Conservation (phyloP, 1,140 invertebrate genomes). For the Achroia grisella region DNA sequence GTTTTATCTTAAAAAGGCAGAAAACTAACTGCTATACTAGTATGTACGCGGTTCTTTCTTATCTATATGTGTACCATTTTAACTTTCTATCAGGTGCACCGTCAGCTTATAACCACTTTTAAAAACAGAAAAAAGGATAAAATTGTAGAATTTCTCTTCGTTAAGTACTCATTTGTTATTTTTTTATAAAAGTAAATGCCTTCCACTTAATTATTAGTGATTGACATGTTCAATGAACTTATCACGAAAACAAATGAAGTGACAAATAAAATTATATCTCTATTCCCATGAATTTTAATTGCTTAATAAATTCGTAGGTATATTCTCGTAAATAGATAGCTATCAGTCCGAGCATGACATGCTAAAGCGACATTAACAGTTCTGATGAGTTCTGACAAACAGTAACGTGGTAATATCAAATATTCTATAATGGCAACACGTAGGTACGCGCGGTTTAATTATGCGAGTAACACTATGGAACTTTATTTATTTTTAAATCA, state of each 20-base stretch:
- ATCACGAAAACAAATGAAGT: slow-evolving; percentile 21
- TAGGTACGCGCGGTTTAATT: slow-evolving; percentile 41
- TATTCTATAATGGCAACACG: slow-evolving; percentile 42
- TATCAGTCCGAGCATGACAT: slow-evolving; percentile 51
- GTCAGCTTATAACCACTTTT: no score
- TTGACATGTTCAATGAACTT: no score
- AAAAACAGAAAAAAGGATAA: no score
- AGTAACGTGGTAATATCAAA: slow-evolving; percentile 48
- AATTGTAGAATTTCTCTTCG: no score
- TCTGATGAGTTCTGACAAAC: slow-evolving; percentile 60
- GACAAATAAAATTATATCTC: background rate
- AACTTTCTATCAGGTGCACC: no score
- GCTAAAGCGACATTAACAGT: slow-evolving; percentile 63
- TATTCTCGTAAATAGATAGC: slow-evolving; percentile 57
- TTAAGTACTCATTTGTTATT: no score
- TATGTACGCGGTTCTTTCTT: no score
- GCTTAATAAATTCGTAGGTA: slow-evolving; percentile 35
- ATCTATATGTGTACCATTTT: no score
- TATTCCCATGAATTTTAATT: slow-evolving; percentile 44
- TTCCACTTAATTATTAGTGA: no score
- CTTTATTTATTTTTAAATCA: slow-evolving; percentile 1
- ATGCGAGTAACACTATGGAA: slow-evolving; percentile 34
- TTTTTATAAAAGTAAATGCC: no score
- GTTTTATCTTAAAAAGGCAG: no score
- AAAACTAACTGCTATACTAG: no score